Conservation (phyloP, 2,113 vertebrate genomes). For the Chauna torquata region DNA sequence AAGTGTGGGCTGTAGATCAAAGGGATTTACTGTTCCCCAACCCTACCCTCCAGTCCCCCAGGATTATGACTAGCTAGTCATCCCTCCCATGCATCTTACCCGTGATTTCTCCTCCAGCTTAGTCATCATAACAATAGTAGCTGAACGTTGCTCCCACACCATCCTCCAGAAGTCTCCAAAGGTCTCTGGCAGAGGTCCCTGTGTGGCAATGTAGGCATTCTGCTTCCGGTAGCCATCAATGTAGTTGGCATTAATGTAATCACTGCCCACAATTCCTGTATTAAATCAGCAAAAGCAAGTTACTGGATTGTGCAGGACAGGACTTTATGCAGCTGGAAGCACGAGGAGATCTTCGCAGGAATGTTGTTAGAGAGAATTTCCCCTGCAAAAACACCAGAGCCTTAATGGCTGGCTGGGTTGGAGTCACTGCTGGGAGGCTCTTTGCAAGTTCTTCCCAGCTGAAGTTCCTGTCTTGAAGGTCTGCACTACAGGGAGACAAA, state of each 20-base stretch:
- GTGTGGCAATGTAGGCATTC: slow-evolving; percentile 97
- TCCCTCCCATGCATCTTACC: slow-evolving; percentile 74
- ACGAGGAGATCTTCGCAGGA: background rate
- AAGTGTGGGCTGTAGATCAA: background rate
- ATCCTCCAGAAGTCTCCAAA: slow-evolving; percentile 99
- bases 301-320: background rate
- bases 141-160: slow-evolving; percentile 98
- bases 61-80: slow-evolving; percentile 63
- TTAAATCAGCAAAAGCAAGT: background rate
- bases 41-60: slow-evolving; percentile 28
- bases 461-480: background rate
- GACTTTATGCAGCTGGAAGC: background rate
- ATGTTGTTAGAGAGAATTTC: background rate
- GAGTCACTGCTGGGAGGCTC: background rate
- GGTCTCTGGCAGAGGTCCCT: slow-evolving; percentile 94
- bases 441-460: background rate
- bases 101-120: slow-evolving; percentile 96
- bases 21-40: slow-evolving; percentile 8
- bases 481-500: background rate
- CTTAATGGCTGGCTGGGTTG: background rate
- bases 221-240: slow-evolving; percentile 98
- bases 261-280: slow-evolving; percentile 92
- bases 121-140: slow-evolving; percentile 99
- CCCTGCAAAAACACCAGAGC: background rate
- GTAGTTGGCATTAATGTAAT: slow-evolving; percentile 98